These are phyloP conservation scores for Gymnobelideus leadbeateri DNA, from an alignment of 2,113 vertebrate species.

Conservation along the genomic window DNA sequence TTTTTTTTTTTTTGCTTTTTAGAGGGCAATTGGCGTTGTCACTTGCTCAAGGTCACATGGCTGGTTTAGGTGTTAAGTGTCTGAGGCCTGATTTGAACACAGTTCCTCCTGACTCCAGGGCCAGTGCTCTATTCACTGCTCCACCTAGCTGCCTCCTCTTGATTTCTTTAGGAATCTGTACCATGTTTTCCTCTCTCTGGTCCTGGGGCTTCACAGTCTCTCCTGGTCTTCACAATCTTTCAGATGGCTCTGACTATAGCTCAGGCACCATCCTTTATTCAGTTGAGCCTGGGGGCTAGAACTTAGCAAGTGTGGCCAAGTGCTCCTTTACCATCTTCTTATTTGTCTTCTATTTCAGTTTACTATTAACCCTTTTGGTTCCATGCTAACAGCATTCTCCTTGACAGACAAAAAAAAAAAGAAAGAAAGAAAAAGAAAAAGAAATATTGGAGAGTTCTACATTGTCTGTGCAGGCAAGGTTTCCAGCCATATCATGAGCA, in stretches of 20 bases:
- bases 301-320: not conserved
- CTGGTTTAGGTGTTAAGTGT: too few relatives aligned
- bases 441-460: not conserved
- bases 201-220: not conserved
- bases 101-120: too few relatives aligned
- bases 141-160: too few relatives aligned
- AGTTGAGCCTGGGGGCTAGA: not conserved
- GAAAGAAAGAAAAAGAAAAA: too few relatives aligned
- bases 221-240: not conserved
- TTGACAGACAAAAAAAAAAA: not conserved
- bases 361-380: not conserved
- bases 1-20: too few relatives aligned
- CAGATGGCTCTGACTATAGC: not conserved
- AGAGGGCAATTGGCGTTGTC: too few relatives aligned
- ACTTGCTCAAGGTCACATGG: too few relatives aligned
- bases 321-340: not conserved
- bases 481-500: not conserved
- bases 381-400: not conserved
- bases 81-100: too few relatives aligned
- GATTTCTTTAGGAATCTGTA: not conserved
- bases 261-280: not conserved
- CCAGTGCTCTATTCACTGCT: too few relatives aligned
- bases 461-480: not conserved
- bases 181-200: not conserved
- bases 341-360: not conserved